Evolutionary conservation across 2,888 invertebrate species (phyloP).

Genomic region (Psylliodes chrysocephalus): DNA sequence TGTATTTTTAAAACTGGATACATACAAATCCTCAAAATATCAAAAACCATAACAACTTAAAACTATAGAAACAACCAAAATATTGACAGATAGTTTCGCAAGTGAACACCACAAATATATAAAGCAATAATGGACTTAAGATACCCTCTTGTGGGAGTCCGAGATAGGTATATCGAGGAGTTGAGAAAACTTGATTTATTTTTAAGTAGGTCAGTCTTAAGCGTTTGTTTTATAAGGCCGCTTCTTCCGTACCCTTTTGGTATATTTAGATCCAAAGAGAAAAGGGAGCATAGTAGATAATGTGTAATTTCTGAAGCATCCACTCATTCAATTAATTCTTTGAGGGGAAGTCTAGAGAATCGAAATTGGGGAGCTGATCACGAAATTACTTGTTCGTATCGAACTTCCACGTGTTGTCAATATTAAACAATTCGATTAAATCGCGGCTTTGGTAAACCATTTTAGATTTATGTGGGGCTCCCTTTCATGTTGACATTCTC

Average conservation of each 20-base stretch:
- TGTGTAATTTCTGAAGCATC: conserved; percentile 29
- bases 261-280: conserved; percentile 10
- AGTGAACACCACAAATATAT: no score
- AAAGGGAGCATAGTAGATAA: conserved; percentile 27
- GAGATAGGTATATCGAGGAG: no score
- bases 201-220: background rate
- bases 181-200: no score
- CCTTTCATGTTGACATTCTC: conserved; percentile 52
- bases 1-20: no score
- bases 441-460: conserved; percentile 55
- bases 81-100: no score
- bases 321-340: conserved; percentile 35
- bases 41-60: no score
- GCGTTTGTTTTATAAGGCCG: background rate
- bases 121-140: no score
- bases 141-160: no score
- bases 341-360: conserved; percentile 19
- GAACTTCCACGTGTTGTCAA: conserved; percentile 30
- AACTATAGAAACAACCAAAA: no score
- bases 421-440: conserved; percentile 61
- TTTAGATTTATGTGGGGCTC: conserved; percentile 54
- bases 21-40: no score
- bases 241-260: conserved; percentile 3
- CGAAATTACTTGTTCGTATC: conserved; percentile 29
- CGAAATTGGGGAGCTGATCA: conserved; percentile 24